Evolutionary conservation across 2,797 vertebrate genomes (phyloP), one percentile per base, ranked within the genome.

Genomic region (Spinus pinus): DNA sequence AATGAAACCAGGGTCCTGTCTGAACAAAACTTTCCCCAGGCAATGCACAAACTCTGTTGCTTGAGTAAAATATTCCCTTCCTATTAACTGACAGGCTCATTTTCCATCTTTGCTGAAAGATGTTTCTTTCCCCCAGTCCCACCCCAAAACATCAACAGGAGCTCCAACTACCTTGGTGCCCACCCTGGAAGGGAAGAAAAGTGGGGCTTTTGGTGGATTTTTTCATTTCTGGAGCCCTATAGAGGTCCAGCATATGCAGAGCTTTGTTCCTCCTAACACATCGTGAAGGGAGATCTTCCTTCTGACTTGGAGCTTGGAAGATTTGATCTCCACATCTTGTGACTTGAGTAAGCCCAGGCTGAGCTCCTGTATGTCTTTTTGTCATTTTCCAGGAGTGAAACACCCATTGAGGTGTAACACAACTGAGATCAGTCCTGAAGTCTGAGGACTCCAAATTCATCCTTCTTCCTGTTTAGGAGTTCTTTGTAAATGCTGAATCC

Each of bases 391-490:
- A 35, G 53, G 30, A 61, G 19, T 35, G 58, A 73, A 87, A 49
- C 7, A 33, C 3, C 1, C 1, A 0, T 1, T 74, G 77, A 81
- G n/a, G 7, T 39, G 14, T 33, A 72, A 80, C 46, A 56, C 19
- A 60, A 1, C 35, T 53, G 86, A 67, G 28, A 64, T 49, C 37
- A 49, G 12, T 44, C 82, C 50, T 50, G 37, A 77, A 77, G 56
- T 37, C 39, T 83, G 61, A 70, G 19, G 35, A 44, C 25, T 75
- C 69, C 27, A 12, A 30, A 73, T 28, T 54, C 28, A 73, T 47
- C 18, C 10, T 73, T 46, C 62, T 69, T 33, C 5, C 46, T 67
- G 2, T 9, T 77, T 67, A 73, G 3, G 37, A 60, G 28, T 15
- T 88, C 28, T 21, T 19, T 60, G 24, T 66, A 64, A 31, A 70